A percentile compares a stretch with the other conserved stretches of the same genome.
Evolutionary conservation across 2,888 invertebrate genomes (phyloP).

Genomic region (Lypha dubia): DNA sequence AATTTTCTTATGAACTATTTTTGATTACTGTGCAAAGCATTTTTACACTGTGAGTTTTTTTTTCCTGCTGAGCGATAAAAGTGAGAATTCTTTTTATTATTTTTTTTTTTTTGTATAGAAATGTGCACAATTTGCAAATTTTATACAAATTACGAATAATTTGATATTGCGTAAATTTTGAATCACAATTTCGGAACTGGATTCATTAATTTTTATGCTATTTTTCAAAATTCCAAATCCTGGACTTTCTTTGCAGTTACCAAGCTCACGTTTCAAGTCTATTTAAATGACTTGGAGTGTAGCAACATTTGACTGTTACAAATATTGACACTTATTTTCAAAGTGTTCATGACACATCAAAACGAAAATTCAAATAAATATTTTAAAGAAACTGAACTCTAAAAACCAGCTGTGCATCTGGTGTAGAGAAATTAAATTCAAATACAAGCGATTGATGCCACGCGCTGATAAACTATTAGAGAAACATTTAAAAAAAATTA

Average conservation of each 20-base stretch:
- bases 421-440: neutral
- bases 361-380: neutral
- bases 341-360: neutral
- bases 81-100: neutral
- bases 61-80: too few species aligned
- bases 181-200: too few species aligned
- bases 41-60: neutral
- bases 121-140: too few species aligned
- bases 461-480: conserved; percentile 45
- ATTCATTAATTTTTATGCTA: too few species aligned
- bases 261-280: neutral
- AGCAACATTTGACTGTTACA: neutral
- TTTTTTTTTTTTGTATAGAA: too few species aligned
- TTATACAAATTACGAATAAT: too few species aligned
- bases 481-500: conserved; percentile 19
- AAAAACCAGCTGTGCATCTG: neutral
- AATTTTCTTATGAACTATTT: neutral
- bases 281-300: neutral
- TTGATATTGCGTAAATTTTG: too few species aligned
- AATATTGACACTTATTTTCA: neutral
- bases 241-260: too few species aligned
- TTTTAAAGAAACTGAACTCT: neutral
- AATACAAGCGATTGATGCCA: conserved; percentile 49
- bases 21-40: neutral
- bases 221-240: too few species aligned